Evolutionary conservation across 1,140 invertebrate species (phyloP), one percentile per base, ranked within the genome.

Genomic region (Meloidogyne hapla): DNA sequence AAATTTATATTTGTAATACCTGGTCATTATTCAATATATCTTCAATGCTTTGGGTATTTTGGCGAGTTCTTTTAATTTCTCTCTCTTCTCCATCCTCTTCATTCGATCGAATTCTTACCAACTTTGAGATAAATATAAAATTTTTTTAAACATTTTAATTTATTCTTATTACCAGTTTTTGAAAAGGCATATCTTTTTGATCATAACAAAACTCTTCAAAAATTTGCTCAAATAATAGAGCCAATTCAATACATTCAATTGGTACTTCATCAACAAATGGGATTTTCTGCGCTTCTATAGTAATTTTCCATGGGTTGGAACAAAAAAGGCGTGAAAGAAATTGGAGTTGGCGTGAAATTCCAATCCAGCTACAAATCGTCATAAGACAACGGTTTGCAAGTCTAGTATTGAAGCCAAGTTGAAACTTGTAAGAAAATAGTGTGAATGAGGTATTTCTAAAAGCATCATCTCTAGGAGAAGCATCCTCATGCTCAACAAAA

Each of bases 251-350:
- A 21, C 56, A 64, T 25, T 64, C 56, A 13, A 28, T 33, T 15
- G 71, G 56, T 23, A 73, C 3, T 23, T 73, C 71, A 63, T 73
- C 64, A 25, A 73, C n/a, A 18, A 61, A 73, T 15, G 71, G 71
- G n/a, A 73, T 73, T 56, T 63, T 61, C n/a, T 61, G 40, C 15
- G 71, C 71, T 13, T 26, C 25, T 2, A 15, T 38, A 2, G 56
- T 21, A 25, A 73, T 63, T 26, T 40, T 26, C 71, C 71, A 73
- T 18, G 71, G 71, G 33, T 73, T 73, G 12, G 42, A 63, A 33
- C 71, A 40, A n/a, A 73, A 42, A 42, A 63, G 56, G 25, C 56
- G 25, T 23, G 71, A 73, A 28, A 73, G 15, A 33, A 73, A 56
- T 40, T 64, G 23, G 21, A 65, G 18, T 40, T 73, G 71, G 1